phyloP scores from a whole-genome alignment of 2,113 vertebrate genomes.

The Scortum barcoo region DNA sequence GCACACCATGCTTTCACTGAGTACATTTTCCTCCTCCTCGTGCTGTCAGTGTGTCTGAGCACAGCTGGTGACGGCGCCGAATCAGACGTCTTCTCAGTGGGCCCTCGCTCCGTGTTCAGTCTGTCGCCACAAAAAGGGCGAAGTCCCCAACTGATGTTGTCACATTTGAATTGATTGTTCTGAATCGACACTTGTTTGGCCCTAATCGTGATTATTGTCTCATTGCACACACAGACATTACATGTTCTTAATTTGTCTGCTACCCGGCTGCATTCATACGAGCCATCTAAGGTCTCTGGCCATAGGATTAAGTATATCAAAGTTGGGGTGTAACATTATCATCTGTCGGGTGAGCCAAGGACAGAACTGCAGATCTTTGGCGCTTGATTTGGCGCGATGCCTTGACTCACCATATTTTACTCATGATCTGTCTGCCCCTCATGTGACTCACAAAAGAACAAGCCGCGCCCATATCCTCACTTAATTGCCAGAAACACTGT shows the following conservation, averaged over 20 bases:
- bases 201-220: slow-evolving; percentile 17
- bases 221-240: background rate
- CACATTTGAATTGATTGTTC: slow-evolving; percentile 37
- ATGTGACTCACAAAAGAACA: background rate
- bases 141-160: slow-evolving; percentile 37
- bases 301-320: background rate
- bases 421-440: slow-evolving; percentile 3
- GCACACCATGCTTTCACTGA: slow-evolving; percentile 26
- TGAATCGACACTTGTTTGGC: slow-evolving; percentile 31
- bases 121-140: slow-evolving; percentile 2
- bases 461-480: background rate
- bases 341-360: slow-evolving; percentile 13
- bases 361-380: slow-evolving; percentile 34
- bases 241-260: slow-evolving; percentile 8
- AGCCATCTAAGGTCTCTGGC: background rate
- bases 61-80: slow-evolving; percentile 57
- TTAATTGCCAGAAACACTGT: background rate
- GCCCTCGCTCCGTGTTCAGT: slow-evolving; percentile 3
- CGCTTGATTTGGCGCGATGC: background rate
- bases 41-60: slow-evolving; percentile 38
- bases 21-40: slow-evolving; percentile 6
- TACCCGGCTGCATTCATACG: background rate
- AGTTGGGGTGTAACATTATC: slow-evolving; percentile 6
- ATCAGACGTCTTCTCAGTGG: slow-evolving; percentile 50
- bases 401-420: background rate